Evolutionary conservation across 2,888 invertebrate genomes (phyloP), one percentile per base, ranked within the genome.

Genomic region (Scaptomyza polygonia): DNA sequence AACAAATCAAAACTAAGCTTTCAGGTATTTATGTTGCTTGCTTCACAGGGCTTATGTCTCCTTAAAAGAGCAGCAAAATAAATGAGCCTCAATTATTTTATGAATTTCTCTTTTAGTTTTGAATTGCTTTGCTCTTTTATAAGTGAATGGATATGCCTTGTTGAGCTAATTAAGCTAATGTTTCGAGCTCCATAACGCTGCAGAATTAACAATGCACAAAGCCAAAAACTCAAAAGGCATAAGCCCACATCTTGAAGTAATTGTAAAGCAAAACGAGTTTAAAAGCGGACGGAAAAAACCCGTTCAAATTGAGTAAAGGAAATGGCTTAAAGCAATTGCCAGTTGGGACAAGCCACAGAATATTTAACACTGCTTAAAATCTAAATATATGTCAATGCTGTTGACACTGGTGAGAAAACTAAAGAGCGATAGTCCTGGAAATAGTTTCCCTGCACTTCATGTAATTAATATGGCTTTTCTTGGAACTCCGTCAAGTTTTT

Each of bases 111-210:
- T 4, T 0, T 0, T 21, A 4, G 6, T 43, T 21, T 21, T n/a
- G 42, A 4, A 7, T 43, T 21, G 21, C 4, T 9, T 30, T 12
- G 1, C 12, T 16, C 29, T 12, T 16, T 29, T 16, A 8, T 11
- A 3, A 12, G 14, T 45, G 14, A 14, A 14, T 16, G n/a, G 1
- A 9, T 3, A 44, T 5, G 29, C 11, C 14, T 34, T 9, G 1
- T 8, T 6, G 57, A 64, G 72, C 77, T 47, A 63, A 61, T 64
- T 63, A 58, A 45, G 45, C 32, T 43, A 70, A 55, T 45, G 34
- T 51, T 58, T 51, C n/a, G 25, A 44, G 47, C 21, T 53, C 34
- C 14, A 49, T 44, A 6, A 39, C 5, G 21, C n/a, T 36, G 16
- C 45, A 36, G 51, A 43, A 11, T 12, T 0, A 27, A 45, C 43